Evolutionary conservation across 2,113 vertebrate species (phyloP), one percentile per base, ranked within the genome.

Genomic region (Notechis scutatus): DNA sequence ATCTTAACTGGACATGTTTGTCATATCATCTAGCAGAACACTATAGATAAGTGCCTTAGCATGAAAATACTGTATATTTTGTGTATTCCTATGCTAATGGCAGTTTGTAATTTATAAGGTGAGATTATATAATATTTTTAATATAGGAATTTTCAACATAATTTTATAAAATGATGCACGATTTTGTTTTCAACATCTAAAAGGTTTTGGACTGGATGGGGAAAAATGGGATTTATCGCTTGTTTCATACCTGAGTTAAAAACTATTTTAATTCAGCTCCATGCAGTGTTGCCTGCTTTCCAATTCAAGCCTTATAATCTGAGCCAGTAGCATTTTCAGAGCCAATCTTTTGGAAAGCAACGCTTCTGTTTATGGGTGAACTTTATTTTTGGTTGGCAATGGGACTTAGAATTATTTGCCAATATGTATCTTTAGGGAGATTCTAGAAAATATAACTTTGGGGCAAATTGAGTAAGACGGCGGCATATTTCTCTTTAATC

Each of bases 361-460:
- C 0, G 92, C 50, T 94, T 57, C 91, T 94, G 54, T 94, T 94
- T 95, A 18, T 47, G 55, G n/a, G 92, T 85, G 74, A 64, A 21
- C 21, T 7, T 85, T 94, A 91, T 94, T 96, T 96, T 96, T 95
- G 95, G 94, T 93, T 61, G 21, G 39, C 89, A 94, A 74, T 18
- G 21, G 55, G 87, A 21, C 54, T 55, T 15, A 42, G 90, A 85
- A 56, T 23, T 42, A 85, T 24, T 14, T 86, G 54, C 20, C 50
- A 42, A 7, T 54, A 23, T 61, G 57, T 52, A 42, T 42, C 1
- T 54, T 12, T 47, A 54, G 57, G 91, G 91, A 87, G 24, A 3
- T 26, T 9, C 5, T 34, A 52, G 45, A 45, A 69, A 59, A 59
- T 59, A 59, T 7, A 52, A 9, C 5, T 57, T 56, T 64, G 11